These are phyloP conservation scores for Poicephalus gulielmi DNA, from an alignment of 2,113 vertebrate genomes.

Conservation along the genomic window DNA sequence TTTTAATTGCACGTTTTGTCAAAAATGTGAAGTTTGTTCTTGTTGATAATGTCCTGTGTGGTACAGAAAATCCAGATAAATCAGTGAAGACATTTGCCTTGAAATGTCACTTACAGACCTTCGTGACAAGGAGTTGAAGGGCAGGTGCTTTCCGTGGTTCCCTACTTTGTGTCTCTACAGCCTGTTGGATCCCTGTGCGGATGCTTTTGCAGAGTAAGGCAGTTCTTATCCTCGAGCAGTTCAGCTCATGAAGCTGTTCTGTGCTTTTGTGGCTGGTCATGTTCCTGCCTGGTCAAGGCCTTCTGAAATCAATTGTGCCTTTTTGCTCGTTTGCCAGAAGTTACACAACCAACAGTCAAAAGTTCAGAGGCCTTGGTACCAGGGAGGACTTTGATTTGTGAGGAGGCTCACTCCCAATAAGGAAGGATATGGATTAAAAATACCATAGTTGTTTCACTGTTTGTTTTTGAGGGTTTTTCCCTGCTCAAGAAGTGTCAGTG, in stretches of 20 bases:
- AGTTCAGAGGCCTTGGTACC: neutral
- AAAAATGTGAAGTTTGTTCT: neutral
- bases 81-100: neutral
- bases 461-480: neutral
- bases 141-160: neutral
- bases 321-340: neutral
- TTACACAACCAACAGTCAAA: neutral
- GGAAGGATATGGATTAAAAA: neutral
- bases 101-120: neutral
- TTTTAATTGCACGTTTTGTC: neutral
- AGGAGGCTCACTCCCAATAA: neutral
- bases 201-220: neutral
- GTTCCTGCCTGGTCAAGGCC: neutral
- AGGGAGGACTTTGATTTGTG: neutral
- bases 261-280: neutral
- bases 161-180: accelerated
- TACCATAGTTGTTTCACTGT: neutral
- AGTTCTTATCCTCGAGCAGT: neutral
- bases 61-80: neutral
- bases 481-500: neutral
- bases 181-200: neutral
- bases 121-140: neutral
- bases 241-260: neutral
- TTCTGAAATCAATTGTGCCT: neutral
- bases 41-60: neutral